Evolutionary conservation across 2,888 invertebrate genomes (phyloP).

Genomic region (Plagiodera versicolora): DNA sequence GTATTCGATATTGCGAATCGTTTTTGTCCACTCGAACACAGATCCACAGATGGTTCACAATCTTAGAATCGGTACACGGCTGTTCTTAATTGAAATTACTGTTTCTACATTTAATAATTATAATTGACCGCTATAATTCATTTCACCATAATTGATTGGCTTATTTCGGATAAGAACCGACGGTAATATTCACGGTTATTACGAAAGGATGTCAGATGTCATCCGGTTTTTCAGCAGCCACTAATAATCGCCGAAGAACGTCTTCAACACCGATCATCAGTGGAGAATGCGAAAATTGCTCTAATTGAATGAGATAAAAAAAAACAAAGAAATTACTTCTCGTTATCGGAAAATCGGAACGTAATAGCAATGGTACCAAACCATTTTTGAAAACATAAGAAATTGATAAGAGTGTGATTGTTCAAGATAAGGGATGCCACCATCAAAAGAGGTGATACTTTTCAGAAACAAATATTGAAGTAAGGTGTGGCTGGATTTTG

Average conservation of each 20-base stretch:
- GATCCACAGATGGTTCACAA: conserved; percentile 30
- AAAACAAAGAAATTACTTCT: too few species aligned
- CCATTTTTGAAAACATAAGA: too few species aligned
- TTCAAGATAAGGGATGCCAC: too few species aligned
- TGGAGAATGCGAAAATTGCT: too few species aligned
- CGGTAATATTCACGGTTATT: background rate
- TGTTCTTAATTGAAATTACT: conserved; percentile 29
- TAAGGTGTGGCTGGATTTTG: too few species aligned
- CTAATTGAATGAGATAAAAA: too few species aligned
- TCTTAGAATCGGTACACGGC: conserved; percentile 26
- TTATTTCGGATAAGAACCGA: conserved; percentile 20
- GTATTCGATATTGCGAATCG: conserved; percentile 16
- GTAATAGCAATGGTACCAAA: too few species aligned
- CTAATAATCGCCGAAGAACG: background rate
- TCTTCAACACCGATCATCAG: too few species aligned
- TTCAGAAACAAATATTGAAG: too few species aligned
- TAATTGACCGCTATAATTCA: conserved; percentile 30
- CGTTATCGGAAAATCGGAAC: too few species aligned
- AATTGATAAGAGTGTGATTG: too few species aligned
- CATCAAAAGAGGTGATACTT: too few species aligned
- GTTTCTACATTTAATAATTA: conserved; percentile 25
- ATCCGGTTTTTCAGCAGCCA: background rate
- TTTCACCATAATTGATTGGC: conserved; percentile 26
- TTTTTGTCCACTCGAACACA: conserved; percentile 21
- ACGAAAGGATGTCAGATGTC: background rate